Base-by-base conservation (phyloP, 2,797 vertebrate species). In the Ctenopoma multispine region DNA sequence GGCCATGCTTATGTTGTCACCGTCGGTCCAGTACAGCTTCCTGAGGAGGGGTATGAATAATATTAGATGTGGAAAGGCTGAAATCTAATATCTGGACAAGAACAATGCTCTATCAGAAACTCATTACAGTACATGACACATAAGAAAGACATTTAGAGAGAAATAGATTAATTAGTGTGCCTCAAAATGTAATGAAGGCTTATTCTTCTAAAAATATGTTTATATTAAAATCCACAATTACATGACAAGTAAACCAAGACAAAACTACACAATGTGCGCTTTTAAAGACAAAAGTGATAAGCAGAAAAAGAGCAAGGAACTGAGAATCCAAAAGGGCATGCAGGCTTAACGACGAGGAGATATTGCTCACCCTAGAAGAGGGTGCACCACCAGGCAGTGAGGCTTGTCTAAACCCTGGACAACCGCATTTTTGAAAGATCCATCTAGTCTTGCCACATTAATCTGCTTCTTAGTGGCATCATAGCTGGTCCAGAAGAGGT, bases 401-500 rank as follows among this genome's bases (percentile, higher is more conserved):
- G 98, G 98, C 71, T 98, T 97, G 81, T 99, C 97, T 87, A 99
- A 91, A 7, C 96, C 96, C 90, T 98, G 97, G 71, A 99, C 96
- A 70, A 99, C 96, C 0, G 97, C 97, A 0, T 98, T 99, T 90
- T 99, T 99, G 89, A 99, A 99, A 72, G 97, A 99, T 40, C 98
- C 98, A 0, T 99, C 97, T 72, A 99, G 93, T 51, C 97, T 89
- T 44, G 97, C 98, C 78, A 99, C 97, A 0, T 99, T 99, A 82
- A 99, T 99, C 91, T 99, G 98, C 89, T 97, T 99, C 92, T 98
- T 98, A 87, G 97, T 97, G 80, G 95, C 93, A 0, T 99, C 97
- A 0, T 98, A 99, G 90, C 97, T 99, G 31, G 97, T 99, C 98
- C 98, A 99, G 92, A 97, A 99, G 21, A 99, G 96, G 87, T 99